A percentile compares a stretch with the other conserved stretches of the same genome.
These are phyloP conservation scores for Laterallus jamaicensis DNA, from an alignment of 2,113 vertebrate species.

Conservation along the genomic window DNA sequence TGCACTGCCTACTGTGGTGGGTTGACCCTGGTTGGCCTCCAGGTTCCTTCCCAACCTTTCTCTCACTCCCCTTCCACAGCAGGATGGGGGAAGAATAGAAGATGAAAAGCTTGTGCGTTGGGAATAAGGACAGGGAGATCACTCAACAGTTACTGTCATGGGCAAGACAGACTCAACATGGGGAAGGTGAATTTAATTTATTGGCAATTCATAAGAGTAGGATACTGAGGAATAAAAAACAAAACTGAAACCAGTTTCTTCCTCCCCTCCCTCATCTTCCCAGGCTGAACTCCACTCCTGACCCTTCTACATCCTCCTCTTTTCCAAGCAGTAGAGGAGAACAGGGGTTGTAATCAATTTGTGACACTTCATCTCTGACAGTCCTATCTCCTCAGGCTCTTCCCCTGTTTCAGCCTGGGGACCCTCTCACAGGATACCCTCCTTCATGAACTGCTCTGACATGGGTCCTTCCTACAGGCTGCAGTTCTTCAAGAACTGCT, in stretches of 20 bases:
- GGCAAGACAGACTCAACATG: background rate
- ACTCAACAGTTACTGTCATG: background rate
- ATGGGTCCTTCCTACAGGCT: background rate
- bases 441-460: background rate
- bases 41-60: fast-evolving
- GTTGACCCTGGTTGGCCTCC: background rate
- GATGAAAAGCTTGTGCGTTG: fast-evolving
- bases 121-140: background rate
- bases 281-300: background rate
- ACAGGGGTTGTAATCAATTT: background rate
- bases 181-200: background rate
- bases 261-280: background rate
- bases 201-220: background rate
- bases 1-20: background rate
- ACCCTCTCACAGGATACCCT: background rate
- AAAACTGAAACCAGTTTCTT: background rate
- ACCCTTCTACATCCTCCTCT: background rate
- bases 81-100: background rate
- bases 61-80: background rate
- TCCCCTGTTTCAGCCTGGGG: background rate
- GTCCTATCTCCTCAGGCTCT: background rate
- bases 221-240: background rate
- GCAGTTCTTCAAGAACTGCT: background rate
- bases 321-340: background rate
- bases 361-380: background rate